Evolutionary conservation across 1,140 invertebrate genomes (phyloP).

Genomic region (Drosophila teissieri): DNA sequence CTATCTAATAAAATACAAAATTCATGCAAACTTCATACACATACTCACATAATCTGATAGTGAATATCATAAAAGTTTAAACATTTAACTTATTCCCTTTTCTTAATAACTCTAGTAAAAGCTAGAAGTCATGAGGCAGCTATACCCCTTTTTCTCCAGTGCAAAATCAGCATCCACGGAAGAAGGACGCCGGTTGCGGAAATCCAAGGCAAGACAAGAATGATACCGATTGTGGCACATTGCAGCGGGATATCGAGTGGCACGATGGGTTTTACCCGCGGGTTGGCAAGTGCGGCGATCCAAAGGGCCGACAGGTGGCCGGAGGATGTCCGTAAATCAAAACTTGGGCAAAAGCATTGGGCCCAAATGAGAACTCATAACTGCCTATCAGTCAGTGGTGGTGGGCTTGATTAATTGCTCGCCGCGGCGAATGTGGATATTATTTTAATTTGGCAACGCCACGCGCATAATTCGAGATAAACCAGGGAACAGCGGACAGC

Average conservation of each 20-base stretch:
- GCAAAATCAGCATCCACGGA: conserved; percentile 7
- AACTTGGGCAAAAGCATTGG: conserved; percentile 12
- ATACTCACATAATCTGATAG: no score
- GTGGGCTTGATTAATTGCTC: conserved; percentile 69
- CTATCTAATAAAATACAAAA: no score
- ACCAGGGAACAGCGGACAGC: background rate
- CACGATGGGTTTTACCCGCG: conserved; percentile 2
- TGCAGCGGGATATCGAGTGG: conserved; percentile 34
- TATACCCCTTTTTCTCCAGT: background rate
- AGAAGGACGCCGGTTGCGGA: conserved; percentile 46
- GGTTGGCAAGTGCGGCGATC: background rate
- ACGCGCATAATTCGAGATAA: conserved; percentile 68
- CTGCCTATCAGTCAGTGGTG: conserved; percentile 62
- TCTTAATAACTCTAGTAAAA: no score
- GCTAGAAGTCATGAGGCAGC: no score
- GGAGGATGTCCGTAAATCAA: conserved; percentile 46
- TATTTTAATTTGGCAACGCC: conserved; percentile 68
- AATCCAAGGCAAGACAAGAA: conserved; percentile 56
- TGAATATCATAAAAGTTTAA: no score
- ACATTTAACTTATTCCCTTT: no score
- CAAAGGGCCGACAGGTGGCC: conserved; percentile 36
- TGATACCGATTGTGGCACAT: conserved; percentile 66
- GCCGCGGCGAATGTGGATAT: conserved; percentile 76
- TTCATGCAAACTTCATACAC: no score
- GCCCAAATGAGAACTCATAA: conserved; percentile 57